A percentile compares a stretch with the other conserved stretches of the same genome.
phyloP scores from a whole-genome alignment of 2,888 invertebrate genomes.

The Clepsis dumicolana region DNA sequence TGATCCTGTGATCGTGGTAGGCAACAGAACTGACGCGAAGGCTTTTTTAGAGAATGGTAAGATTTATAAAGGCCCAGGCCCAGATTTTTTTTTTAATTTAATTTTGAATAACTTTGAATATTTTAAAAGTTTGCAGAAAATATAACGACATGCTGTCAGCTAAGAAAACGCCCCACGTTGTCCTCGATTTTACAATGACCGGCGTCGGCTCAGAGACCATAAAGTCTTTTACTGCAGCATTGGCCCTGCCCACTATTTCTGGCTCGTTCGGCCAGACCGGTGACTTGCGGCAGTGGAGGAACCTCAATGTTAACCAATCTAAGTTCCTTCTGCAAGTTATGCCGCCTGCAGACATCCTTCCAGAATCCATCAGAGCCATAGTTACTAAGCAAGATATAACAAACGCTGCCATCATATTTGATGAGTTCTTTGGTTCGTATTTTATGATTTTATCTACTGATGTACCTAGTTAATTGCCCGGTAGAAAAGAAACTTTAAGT shows the following conservation, averaged over 20 bases:
- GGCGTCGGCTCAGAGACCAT: conserved; percentile 94
- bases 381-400: conserved; percentile 94
- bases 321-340: conserved; percentile 93
- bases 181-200: conserved; percentile 93
- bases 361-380: conserved; percentile 93
- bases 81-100: neutral
- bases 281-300: conserved; percentile 93
- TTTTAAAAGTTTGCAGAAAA: conserved; percentile 88
- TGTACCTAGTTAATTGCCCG: neutral
- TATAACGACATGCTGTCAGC: conserved; percentile 88
- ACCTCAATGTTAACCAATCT: conserved; percentile 89
- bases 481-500: conserved; percentile 34
- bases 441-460: conserved; percentile 6
- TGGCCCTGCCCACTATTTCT: conserved; percentile 93
- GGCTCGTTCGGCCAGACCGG: conserved; percentile 95
- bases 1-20: conserved; percentile 88
- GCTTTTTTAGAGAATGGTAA: conserved; percentile 90
- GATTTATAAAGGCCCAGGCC: conserved; percentile 50
- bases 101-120: neutral
- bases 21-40: conserved; percentile 91
- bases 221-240: conserved; percentile 92
- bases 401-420: conserved; percentile 96
- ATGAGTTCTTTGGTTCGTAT: conserved; percentile 91
- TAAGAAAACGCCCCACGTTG: conserved; percentile 90
- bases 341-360: conserved; percentile 94